These are phyloP conservation scores for Pseudoips prasinana DNA, from an alignment of 2,888 invertebrate species.

Conservation along the genomic window DNA sequence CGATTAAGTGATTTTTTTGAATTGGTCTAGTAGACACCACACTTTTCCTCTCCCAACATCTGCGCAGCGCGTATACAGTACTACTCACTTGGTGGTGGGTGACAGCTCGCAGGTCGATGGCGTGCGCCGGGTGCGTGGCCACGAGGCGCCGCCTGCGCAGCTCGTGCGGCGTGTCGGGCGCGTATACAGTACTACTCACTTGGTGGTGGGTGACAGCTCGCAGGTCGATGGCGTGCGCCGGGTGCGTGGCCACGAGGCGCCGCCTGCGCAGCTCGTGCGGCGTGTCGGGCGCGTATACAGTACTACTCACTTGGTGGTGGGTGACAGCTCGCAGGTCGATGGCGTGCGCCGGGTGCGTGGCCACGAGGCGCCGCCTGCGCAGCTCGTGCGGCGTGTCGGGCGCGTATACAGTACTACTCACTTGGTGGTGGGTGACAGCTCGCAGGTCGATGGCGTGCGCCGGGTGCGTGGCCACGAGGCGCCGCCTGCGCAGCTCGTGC, in stretches of 20 bases:
- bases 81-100: conserved; percentile 86
- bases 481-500: conserved; percentile 88
- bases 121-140: conserved; percentile 90
- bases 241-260: conserved; percentile 87
- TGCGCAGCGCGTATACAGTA: no score
- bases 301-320: conserved; percentile 84
- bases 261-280: conserved; percentile 87
- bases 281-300: no score
- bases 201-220: conserved; percentile 87
- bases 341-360: conserved; percentile 90
- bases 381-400: conserved; percentile 81
- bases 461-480: conserved; percentile 87
- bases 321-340: conserved; percentile 88
- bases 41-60: no score
- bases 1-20: neutral
- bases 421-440: conserved; percentile 87
- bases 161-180: conserved; percentile 78
- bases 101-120: conserved; percentile 87
- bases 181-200: conserved; percentile 57
- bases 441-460: conserved; percentile 90
- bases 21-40: no score
- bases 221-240: conserved; percentile 90
- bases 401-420: conserved; percentile 39
- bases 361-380: conserved; percentile 85
- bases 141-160: conserved; percentile 86